Base-by-base conservation (phyloP, 1,140 invertebrate species). In the Brachionus rubens region DNA sequence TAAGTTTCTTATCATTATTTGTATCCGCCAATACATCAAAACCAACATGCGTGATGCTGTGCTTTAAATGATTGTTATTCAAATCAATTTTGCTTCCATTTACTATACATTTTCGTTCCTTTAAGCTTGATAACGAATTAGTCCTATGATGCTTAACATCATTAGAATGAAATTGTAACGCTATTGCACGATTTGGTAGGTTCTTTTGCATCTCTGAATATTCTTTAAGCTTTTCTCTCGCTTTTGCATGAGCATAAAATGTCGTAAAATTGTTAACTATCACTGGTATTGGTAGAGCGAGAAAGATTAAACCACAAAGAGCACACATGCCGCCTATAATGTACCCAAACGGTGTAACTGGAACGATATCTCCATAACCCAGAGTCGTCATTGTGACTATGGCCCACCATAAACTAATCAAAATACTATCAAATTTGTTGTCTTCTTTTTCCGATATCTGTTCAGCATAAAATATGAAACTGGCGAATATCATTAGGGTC, bases 401-500 rank as follows among this genome's bases (percentile, higher is more conserved):
- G 24, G 65, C 62, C 65, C 65, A 77, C 76, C 76, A 77, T 33
- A 54, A 26, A 46, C 59, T 54, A 19, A 47, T 54, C 19, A 50
- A 16, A 33, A 67, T 68, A 16, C 48, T 67, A 19, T 59, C 54
- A 48, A 76, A 76, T 46, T 62, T 62, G n/a, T 76, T 76, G 12
- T 76, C 56, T 16, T 75, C 54, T 16, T 21, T 21, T 54, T 75
- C 48, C 7, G 36, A 47, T 1, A 83, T 77, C 76, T 94, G 89
- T 85, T 98, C 95, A 41, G 94, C 95, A 85, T 97, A 98, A 83
- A 97, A 98, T 75, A 98, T 94, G 77, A 97, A 87, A 83, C 91
- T 92, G 78, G 94, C 94, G 85, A 97, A 98, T 82, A 98, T 94
- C 76, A 97, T 92, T 82, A 98, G 95, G 81, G 93, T 93, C 79